phyloP scores from a whole-genome alignment of 2,888 invertebrate species.

The Nomada flava region DNA sequence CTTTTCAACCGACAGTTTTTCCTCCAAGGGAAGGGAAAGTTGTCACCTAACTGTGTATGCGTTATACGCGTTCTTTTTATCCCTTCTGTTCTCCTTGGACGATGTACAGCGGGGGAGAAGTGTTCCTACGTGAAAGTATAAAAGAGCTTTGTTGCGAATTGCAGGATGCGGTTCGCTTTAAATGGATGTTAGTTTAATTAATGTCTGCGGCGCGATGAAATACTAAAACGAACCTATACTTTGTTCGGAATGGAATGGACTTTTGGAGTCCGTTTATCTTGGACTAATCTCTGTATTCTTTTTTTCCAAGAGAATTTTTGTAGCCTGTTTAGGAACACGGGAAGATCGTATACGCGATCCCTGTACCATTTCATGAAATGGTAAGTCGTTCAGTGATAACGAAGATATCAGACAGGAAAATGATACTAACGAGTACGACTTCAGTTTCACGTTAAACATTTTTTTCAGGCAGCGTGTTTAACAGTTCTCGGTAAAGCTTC shows the following conservation, averaged over 20 bases:
- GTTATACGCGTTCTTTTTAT: too few relatives aligned
- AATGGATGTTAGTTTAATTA: background rate
- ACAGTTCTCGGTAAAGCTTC: background rate
- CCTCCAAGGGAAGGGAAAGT: background rate
- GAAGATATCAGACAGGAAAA: constrained; percentile 12
- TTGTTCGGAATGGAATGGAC: background rate
- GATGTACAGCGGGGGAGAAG: too few relatives aligned
- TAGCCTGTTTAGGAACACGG: constrained; percentile 1
- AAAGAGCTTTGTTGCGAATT: too few relatives aligned
- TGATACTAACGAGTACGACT: constrained; percentile 24
- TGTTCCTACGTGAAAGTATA: too few relatives aligned
- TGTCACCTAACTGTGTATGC: background rate
- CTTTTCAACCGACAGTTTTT: too few relatives aligned
- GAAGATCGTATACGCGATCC: too few relatives aligned
- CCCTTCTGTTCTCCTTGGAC: too few relatives aligned
- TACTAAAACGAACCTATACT: too few relatives aligned
- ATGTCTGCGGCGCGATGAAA: too few relatives aligned
- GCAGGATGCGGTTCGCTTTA: too few relatives aligned
- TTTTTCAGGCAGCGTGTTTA: background rate
- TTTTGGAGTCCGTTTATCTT: constrained; percentile 8
- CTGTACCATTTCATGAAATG: background rate
- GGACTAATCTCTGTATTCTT: background rate
- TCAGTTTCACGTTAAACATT: constrained; percentile 12
- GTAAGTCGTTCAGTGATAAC: constrained; percentile 24
- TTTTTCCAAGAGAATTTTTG: constrained; percentile 10